Evolutionary conservation across 2,888 invertebrate species (phyloP).

Genomic region (Oscheius myriophilus): DNA sequence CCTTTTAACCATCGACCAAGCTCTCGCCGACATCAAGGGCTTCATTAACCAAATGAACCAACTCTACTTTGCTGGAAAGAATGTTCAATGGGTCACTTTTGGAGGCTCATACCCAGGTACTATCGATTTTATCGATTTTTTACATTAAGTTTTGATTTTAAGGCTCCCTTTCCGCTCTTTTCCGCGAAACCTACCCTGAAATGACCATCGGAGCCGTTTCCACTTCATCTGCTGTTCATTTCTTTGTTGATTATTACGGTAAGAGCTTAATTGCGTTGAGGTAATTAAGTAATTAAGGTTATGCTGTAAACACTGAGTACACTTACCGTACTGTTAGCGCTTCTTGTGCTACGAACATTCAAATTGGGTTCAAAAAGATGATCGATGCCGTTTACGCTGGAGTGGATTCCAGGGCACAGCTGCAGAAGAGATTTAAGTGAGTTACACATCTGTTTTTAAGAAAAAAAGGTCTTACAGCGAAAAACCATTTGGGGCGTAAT

Average conservation of each 20-base stretch:
- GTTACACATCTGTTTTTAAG: neutral
- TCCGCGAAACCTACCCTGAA: slow-evolving; percentile 50
- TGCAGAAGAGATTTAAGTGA: slow-evolving; percentile 39
- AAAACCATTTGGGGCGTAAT: no score
- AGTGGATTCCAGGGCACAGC: slow-evolving; percentile 17
- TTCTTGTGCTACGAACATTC: slow-evolving; percentile 39
- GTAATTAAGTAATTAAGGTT: slow-evolving; percentile 27
- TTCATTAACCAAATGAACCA: slow-evolving; percentile 50
- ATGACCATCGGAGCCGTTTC: slow-evolving; percentile 53
- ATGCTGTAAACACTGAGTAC: slow-evolving; percentile 53
- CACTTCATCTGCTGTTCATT: slow-evolving; percentile 50
- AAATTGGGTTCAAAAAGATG: slow-evolving; percentile 40
- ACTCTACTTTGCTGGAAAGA: slow-evolving; percentile 41
- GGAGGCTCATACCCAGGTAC: slow-evolving; percentile 51
- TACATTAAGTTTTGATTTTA: no score
- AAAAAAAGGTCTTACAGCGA: no score
- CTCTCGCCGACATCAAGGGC: slow-evolving; percentile 45
- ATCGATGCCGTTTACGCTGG: slow-evolving; percentile 40
- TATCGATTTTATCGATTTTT: no score
- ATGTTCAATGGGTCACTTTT: slow-evolving; percentile 47
- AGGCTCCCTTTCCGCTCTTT: slow-evolving; percentile 45
- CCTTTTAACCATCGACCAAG: slow-evolving; percentile 44
- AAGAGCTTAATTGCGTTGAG: neutral
- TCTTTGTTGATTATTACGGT: slow-evolving; percentile 53
- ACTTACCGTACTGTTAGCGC: slow-evolving; percentile 40